Percentiles rank a stretch among this genome's conserved stretches.
Evolutionary conservation across 2,888 invertebrate species (phyloP).

Genomic region (Mycalesis mineus): DNA sequence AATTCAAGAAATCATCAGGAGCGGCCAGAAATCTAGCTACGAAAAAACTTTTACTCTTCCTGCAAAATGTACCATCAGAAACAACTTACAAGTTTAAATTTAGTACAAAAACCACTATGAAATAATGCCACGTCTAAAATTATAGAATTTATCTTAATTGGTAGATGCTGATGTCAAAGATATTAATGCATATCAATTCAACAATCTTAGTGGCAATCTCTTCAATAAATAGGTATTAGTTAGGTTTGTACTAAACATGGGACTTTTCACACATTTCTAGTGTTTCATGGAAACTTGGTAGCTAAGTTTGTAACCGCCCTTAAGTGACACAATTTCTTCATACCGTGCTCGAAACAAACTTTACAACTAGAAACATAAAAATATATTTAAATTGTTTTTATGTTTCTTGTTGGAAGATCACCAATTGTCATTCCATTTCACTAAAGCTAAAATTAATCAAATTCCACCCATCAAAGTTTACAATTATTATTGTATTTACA

Average conservation of each 20-base stretch:
- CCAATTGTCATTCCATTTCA: slow-evolving; percentile 39
- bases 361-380: slow-evolving; percentile 23
- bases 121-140: too few relatives aligned
- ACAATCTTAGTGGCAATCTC: too few relatives aligned
- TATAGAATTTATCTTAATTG: too few relatives aligned
- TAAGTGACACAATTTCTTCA: slow-evolving; percentile 54
- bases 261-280: too few relatives aligned
- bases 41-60: too few relatives aligned
- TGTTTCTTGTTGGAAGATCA: slow-evolving; percentile 18
- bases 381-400: not conserved
- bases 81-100: too few relatives aligned
- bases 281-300: not conserved
- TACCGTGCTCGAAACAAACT: slow-evolving; percentile 59
- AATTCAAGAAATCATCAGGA: slow-evolving; percentile 39
- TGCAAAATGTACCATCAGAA: too few relatives aligned
- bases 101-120: too few relatives aligned
- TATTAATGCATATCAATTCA: too few relatives aligned
- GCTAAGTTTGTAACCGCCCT: slow-evolving; percentile 23
- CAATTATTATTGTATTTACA: slow-evolving; percentile 52
- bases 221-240: too few relatives aligned
- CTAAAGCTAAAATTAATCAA: slow-evolving; percentile 44
- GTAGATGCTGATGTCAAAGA: too few relatives aligned
- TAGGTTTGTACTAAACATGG: too few relatives aligned
- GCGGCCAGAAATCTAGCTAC: slow-evolving; percentile 20
- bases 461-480: slow-evolving; percentile 40